These are phyloP conservation scores for Beroe forskalii DNA, from an alignment of 37 sponge, comb jelly and placozoan species.

Conservation along the genomic window DNA sequence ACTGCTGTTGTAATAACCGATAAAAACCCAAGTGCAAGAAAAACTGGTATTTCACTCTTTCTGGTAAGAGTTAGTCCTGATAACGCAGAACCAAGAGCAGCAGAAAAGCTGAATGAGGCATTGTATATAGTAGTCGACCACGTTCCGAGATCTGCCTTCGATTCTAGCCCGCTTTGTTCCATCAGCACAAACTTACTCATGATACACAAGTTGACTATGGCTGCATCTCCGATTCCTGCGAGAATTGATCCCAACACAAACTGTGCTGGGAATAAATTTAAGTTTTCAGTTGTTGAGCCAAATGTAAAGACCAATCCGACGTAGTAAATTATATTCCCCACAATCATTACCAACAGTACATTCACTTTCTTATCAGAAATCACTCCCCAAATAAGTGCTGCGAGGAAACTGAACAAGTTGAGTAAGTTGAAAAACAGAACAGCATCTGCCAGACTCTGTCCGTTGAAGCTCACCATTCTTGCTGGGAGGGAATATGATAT, in stretches of 20 bases:
- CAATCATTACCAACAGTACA: background rate
- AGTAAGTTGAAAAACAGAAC: background rate
- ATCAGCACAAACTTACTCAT: background rate
- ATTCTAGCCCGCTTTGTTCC: background rate
- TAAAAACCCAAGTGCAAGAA: background rate
- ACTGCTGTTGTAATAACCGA: background rate
- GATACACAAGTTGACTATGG: background rate
- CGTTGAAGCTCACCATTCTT: background rate
- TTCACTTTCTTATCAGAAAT: background rate
- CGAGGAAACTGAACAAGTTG: background rate
- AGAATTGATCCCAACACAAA: background rate
- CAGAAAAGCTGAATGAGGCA: background rate
- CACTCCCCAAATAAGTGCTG: background rate
- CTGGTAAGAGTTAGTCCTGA: background rate
- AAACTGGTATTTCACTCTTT: background rate
- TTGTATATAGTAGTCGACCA: background rate
- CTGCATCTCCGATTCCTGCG: conserved; percentile 5
- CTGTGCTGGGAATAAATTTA: background rate
- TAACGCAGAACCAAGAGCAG: background rate
- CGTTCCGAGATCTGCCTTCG: background rate
- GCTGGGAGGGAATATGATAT: background rate
- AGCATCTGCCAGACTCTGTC: background rate
- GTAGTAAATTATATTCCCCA: background rate
- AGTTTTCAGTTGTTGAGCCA: background rate
- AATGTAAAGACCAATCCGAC: background rate